These are phyloP conservation scores for Antennarius maculatus DNA, from an alignment of 2,797 vertebrate genomes.

Conservation along the genomic window DNA sequence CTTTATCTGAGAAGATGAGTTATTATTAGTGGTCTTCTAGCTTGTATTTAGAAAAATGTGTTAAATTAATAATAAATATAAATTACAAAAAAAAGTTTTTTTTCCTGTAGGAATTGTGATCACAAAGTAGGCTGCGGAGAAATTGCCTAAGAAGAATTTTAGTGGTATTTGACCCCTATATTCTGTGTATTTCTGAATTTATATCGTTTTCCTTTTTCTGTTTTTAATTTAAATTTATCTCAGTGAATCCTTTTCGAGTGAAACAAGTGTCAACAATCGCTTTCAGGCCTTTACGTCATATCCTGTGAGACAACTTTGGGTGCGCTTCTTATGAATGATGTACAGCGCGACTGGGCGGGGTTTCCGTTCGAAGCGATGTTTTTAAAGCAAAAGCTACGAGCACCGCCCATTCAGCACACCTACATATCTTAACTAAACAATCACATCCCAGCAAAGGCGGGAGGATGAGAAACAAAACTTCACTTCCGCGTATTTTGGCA, in stretches of 20 bases:
- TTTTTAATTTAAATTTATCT: no score
- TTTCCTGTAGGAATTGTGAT: no score
- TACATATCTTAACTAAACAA: accelerated
- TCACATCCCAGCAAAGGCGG: constrained; percentile 49
- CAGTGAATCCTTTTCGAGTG: no score
- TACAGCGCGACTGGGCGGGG: not conserved
- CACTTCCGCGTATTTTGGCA: not conserved
- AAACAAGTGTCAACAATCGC: no score
- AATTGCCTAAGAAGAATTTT: no score
- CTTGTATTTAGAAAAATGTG: no score
- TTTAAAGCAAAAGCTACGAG: accelerated
- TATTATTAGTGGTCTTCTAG: constrained; percentile 4
- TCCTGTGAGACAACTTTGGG: constrained; percentile 12
- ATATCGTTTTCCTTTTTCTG: no score
- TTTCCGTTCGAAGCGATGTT: accelerated
- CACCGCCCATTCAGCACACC: constrained; percentile 33
- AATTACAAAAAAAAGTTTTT: not conserved
- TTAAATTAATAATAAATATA: not conserved
- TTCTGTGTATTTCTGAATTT: no score
- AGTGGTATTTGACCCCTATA: no score
- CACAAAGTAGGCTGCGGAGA: no score
- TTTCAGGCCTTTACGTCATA: constrained; percentile 33
- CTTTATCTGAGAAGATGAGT: constrained; percentile 1
- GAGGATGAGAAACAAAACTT: constrained; percentile 54
- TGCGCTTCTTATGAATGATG: accelerated